Evolutionary conservation across 1,140 invertebrate species (phyloP).

Genomic region (Drosophila malerkotliana): DNA sequence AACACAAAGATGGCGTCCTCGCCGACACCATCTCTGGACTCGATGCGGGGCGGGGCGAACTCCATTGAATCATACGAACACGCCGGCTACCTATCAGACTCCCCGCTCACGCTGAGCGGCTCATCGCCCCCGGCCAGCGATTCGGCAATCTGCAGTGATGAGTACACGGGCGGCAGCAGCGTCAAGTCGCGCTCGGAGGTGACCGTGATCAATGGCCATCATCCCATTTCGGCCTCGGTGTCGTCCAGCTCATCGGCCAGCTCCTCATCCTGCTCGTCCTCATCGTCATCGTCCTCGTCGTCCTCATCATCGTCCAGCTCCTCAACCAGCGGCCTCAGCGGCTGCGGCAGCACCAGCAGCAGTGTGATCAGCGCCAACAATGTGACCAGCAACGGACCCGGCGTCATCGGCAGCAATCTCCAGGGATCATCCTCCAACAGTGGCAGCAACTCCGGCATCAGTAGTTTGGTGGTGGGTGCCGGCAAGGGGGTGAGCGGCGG

Average conservation of each 20-base stretch:
- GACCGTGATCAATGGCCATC: conserved; percentile 73
- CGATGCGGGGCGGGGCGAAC: conserved; percentile 93
- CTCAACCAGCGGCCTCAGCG: conserved; percentile 75
- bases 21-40: conserved; percentile 95
- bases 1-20: conserved; percentile 85
- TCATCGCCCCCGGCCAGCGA: conserved; percentile 92
- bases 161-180: conserved; percentile 78
- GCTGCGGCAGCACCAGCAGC: conserved; percentile 76
- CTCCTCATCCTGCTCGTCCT: conserved; percentile 72
- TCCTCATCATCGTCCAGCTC: conserved; percentile 71
- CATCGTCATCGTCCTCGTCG: conserved; percentile 59
- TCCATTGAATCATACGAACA: conserved; percentile 93
- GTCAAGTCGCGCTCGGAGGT: conserved; percentile 65
- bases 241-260: conserved; percentile 76
- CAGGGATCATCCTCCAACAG: conserved; percentile 9
- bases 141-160: conserved; percentile 90
- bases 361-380: conserved; percentile 66
- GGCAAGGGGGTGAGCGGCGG: conserved; percentile 55
- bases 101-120: conserved; percentile 91
- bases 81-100: conserved; percentile 86
- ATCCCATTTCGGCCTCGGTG: conserved; percentile 79
- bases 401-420: conserved; percentile 78
- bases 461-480: conserved; percentile 63
- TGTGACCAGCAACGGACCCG: conserved; percentile 57
- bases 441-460: conserved; percentile 51